Percentiles rank a stretch among this genome's conserved stretches.
Conservation (phyloP, 2,797 vertebrate genomes). For the Enteromius treurensis region DNA sequence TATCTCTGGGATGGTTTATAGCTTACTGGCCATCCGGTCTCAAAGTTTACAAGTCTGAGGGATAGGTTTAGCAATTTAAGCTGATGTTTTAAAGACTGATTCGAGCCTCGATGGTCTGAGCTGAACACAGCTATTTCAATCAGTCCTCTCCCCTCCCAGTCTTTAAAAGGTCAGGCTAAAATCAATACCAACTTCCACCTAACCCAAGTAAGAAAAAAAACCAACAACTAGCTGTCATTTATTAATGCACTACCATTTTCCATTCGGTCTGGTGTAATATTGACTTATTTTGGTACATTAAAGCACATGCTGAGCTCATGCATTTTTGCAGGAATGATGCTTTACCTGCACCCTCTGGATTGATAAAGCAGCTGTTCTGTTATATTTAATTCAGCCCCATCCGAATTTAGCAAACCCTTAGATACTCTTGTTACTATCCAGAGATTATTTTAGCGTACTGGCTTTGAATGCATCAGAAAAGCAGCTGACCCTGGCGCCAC, state of each 20-base stretch:
- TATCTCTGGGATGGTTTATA: constrained; percentile 13
- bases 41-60: constrained; percentile 19
- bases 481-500: constrained; percentile 76
- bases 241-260: background rate
- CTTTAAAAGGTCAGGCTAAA: constrained; percentile 54
- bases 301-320: background rate
- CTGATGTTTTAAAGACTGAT: constrained; percentile 18
- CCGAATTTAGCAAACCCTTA: constrained; percentile 73
- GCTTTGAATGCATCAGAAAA: constrained; percentile 64
- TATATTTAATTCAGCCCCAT: constrained; percentile 59
- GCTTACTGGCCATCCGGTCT: background rate
- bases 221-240: background rate
- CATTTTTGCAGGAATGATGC: constrained; percentile 9
- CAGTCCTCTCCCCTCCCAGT: background rate
- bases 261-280: background rate
- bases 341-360: constrained; percentile 17
- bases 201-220: constrained; percentile 27
- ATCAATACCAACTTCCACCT: constrained; percentile 57
- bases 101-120: background rate
- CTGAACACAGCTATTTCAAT: constrained; percentile 19
- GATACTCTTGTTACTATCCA: constrained; percentile 58
- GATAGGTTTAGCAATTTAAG: constrained; percentile 29
- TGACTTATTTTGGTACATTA: constrained; percentile 16
- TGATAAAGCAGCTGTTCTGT: constrained; percentile 48
- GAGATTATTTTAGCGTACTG: constrained; percentile 73